A percentile compares a stretch with the other conserved stretches of the same genome.
Evolutionary conservation across 2,888 invertebrate genomes (phyloP).

Genomic region (Tenthredo scrophulariae): DNA sequence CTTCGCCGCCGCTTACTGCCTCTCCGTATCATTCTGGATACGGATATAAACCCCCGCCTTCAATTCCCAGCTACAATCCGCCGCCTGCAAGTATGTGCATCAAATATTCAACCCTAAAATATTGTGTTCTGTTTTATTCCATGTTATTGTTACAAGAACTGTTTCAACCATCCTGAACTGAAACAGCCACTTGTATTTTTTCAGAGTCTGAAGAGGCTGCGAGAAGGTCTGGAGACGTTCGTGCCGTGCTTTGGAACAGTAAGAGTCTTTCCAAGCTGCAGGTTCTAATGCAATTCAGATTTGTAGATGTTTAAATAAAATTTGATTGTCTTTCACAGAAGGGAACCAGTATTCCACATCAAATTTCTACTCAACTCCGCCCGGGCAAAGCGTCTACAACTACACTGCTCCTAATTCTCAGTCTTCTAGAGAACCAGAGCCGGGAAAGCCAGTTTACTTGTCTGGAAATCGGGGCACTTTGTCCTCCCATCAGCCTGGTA

Average conservation of each 20-base stretch:
- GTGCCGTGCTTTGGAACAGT: slow-evolving; percentile 93
- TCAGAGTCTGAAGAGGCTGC: slow-evolving; percentile 90
- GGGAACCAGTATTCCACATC: slow-evolving; percentile 77
- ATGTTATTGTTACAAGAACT: background rate
- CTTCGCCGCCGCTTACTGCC: slow-evolving; percentile 81
- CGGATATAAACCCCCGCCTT: slow-evolving; percentile 80
- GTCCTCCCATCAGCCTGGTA: slow-evolving; percentile 72
- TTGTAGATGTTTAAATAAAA: background rate
- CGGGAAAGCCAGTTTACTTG: slow-evolving; percentile 72
- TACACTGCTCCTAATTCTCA: slow-evolving; percentile 75
- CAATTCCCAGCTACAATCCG: slow-evolving; percentile 82
- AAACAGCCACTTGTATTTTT: slow-evolving; percentile 69
- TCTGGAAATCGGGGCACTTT: slow-evolving; percentile 70
- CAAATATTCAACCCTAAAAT: slow-evolving; percentile 64
- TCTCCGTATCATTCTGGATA: slow-evolving; percentile 81
- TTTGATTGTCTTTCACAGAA: slow-evolving; percentile 65
- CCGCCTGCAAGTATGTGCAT: slow-evolving; percentile 81
- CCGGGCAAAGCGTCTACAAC: slow-evolving; percentile 75
- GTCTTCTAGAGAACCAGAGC: slow-evolving; percentile 71
- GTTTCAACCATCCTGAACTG: slow-evolving; percentile 59
- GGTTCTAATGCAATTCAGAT: background rate
- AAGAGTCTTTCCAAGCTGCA: slow-evolving; percentile 78
- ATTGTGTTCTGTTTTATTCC: slow-evolving; percentile 54
- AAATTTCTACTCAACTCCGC: slow-evolving; percentile 74
- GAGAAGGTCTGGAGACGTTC: slow-evolving; percentile 88